These are phyloP conservation scores for Stenodera caucasica DNA, from an alignment of 2,888 invertebrate genomes.

Conservation along the genomic window DNA sequence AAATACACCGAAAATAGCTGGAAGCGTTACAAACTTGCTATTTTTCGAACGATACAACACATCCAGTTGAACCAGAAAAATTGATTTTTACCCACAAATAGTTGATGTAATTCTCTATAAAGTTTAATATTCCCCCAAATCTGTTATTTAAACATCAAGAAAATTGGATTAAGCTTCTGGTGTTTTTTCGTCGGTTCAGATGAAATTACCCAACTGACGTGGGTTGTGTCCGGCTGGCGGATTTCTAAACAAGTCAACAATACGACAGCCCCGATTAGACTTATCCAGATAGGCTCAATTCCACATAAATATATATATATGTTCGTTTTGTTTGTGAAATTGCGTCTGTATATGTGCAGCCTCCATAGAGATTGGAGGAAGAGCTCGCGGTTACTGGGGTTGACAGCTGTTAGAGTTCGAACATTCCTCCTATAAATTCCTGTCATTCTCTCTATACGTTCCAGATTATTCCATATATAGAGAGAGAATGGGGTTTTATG, in stretches of 20 bases:
- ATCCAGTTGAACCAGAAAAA: not conserved
- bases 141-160: not conserved
- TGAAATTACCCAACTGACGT: not conserved
- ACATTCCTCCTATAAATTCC: conserved; percentile 29
- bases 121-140: too few species aligned
- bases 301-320: conserved; percentile 3
- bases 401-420: conserved; percentile 35
- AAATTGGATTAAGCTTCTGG: conserved; percentile 1
- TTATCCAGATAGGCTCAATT: conserved; percentile 22
- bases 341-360: conserved; percentile 19
- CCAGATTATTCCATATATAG: conserved; percentile 17
- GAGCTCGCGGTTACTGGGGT: conserved; percentile 33
- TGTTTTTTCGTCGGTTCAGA: not conserved
- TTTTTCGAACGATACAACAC: conserved; percentile 7
- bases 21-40: too few species aligned
- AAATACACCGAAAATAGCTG: conserved; percentile 51
- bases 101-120: too few species aligned
- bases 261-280: conserved; percentile 21
- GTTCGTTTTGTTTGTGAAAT: conserved; percentile 7
- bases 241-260: conserved; percentile 12
- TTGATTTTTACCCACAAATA: not conserved
- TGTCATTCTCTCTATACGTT: conserved; percentile 28
- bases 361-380: conserved; percentile 33
- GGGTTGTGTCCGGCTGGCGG: not conserved
- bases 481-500: not conserved